These are phyloP conservation scores for Chymomyza procnemis DNA, from an alignment of 2,888 invertebrate genomes.

Conservation along the genomic window DNA sequence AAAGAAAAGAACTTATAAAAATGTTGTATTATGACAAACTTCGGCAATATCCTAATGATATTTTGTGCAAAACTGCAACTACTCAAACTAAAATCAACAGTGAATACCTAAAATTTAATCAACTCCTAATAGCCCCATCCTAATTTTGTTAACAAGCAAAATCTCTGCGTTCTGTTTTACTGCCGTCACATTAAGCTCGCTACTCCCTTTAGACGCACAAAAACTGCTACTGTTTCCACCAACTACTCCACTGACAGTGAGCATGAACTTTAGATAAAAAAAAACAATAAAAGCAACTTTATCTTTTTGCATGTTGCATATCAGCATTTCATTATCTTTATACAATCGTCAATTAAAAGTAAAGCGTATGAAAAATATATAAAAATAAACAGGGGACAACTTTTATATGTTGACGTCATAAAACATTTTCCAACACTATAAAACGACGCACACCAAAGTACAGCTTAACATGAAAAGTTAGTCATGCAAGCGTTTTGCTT, in stretches of 20 bases:
- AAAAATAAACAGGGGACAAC: conserved; percentile 19
- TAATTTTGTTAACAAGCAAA: too few relatives aligned
- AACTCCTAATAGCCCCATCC: too few relatives aligned
- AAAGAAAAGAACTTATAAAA: too few relatives aligned
- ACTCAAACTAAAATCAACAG: too few relatives aligned
- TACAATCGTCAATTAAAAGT: conserved; percentile 66
- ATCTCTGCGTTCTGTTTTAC: too few relatives aligned
- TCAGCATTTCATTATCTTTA: conserved; percentile 61
- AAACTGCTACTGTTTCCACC: too few relatives aligned
- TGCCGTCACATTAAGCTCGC: too few relatives aligned
- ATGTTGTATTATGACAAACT: too few relatives aligned
- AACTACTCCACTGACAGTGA: conserved; percentile 47
- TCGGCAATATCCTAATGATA: too few relatives aligned
- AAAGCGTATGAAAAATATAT: conserved; percentile 36
- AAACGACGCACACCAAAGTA: conserved; percentile 1
- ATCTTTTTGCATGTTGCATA: conserved; percentile 57
- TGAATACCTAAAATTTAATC: too few relatives aligned
- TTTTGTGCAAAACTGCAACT: too few relatives aligned
- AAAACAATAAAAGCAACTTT: conserved; percentile 24
- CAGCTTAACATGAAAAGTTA: conserved; percentile 48
- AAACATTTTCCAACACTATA: conserved; percentile 24
- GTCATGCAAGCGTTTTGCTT: conserved; percentile 59
- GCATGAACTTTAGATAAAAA: conserved; percentile 48
- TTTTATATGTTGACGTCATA: conserved; percentile 15
- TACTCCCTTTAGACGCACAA: too few relatives aligned